Conservation (phyloP, 2,797 vertebrate genomes). For the Betta splendens region DNA sequence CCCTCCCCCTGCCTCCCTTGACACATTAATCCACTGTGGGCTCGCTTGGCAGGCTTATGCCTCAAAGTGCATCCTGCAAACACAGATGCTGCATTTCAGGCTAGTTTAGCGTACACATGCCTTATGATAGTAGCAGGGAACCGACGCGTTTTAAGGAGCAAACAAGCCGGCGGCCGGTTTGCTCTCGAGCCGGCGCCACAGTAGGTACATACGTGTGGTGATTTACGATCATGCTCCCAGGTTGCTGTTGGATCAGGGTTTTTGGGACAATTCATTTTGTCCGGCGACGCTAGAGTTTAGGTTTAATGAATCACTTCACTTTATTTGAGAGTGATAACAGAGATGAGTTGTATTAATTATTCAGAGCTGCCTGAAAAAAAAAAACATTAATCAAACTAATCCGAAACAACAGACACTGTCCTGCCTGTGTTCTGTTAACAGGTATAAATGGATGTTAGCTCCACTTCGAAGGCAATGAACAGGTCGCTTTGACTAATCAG, state of each 20-base stretch:
- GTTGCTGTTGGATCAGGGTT: slow-evolving; percentile 34
- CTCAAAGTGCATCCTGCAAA: slow-evolving; percentile 65
- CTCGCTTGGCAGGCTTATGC: slow-evolving; percentile 54
- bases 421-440: slow-evolving; percentile 38
- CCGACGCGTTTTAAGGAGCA: slow-evolving; percentile 31
- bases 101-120: slow-evolving; percentile 46
- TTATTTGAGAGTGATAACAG: slow-evolving; percentile 26
- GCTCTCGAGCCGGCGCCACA: slow-evolving; percentile 5
- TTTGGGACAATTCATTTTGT: slow-evolving; percentile 42
- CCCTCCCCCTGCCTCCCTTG: slow-evolving; percentile 51
- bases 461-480: slow-evolving; percentile 18
- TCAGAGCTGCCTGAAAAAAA: slow-evolving; percentile 26
- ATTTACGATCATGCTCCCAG: slow-evolving; percentile 25
- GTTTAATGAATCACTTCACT: slow-evolving; percentile 27
- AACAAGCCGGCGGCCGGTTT: slow-evolving; percentile 30
- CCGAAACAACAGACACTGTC: slow-evolving; percentile 24
- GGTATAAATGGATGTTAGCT: slow-evolving; percentile 45
- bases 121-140: slow-evolving; percentile 42
- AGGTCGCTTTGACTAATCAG: slow-evolving; percentile 29
- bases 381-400: slow-evolving; percentile 37
- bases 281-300: slow-evolving; percentile 26
- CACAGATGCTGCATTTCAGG: slow-evolving; percentile 62
- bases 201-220: slow-evolving; percentile 12
- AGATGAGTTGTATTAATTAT: slow-evolving; percentile 35
- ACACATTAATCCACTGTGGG: slow-evolving; percentile 69